Evolutionary conservation across 1,140 invertebrate genomes (phyloP), one percentile per base, ranked within the genome.

Genomic region (Fopius arisanus): DNA sequence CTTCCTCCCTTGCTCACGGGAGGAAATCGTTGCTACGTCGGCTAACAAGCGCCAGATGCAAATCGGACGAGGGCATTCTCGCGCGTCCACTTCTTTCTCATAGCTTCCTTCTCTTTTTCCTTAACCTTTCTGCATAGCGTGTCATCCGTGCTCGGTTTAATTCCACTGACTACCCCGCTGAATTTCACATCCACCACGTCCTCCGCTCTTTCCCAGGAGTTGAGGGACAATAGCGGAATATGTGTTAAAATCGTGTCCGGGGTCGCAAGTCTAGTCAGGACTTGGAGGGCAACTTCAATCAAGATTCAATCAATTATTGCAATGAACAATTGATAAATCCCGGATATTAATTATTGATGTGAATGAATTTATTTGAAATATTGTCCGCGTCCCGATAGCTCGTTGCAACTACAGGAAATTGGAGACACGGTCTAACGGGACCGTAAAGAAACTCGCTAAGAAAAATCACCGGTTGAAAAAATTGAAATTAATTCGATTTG

Each of bases 11-110:
- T 28, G 7, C 21, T 59, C 3, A 1, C 54, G 21, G 5, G 29
- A 62, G 70, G 63, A 75, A 69, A 68, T 72, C 66, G 70, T 14
- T 71, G 62, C 54, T 69, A 67, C 23, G 67, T 63, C 72, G 75
- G 43, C 79, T 82, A 83, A 83, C 82, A 83, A 83, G 82, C 82
- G 77, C 78, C 81, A 82, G 82, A 83, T 82, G 81, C 82, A 81
- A 83, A 83, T 83, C 81, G 75, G 73, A 75, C 62, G 74, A 78
- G 77, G 62, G 74, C 74, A 75, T 78, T 75, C 73, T 75, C 74
- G 68, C 73, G 67, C 37, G 69, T 67, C 63, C 59, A 41, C 63
- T 43, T 31, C 16, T 40, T 65, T 65, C 62, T 65, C 54, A 59
- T 59, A 26, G 54, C 54, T 59, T 59, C 54, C 54, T 59, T 59